These are phyloP conservation scores for Hyposmocoma kahamanoa DNA, from an alignment of 1,140 invertebrate genomes.

Conservation along the genomic window DNA sequence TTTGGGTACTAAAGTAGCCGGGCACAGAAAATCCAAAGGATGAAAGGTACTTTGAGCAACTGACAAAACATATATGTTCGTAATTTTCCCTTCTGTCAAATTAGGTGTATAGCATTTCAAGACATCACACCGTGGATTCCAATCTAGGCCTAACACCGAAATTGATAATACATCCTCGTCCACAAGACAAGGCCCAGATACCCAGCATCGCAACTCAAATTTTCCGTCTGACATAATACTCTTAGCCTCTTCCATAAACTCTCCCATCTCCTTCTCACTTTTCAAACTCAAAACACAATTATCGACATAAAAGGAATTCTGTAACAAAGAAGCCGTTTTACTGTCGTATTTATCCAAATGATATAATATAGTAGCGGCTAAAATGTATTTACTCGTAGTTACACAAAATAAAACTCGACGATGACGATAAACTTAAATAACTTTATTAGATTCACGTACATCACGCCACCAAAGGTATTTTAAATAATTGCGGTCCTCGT, in stretches of 20 bases:
- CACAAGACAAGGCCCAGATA: not conserved
- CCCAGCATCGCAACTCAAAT: slow-evolving; percentile 7
- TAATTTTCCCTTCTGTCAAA: not conserved
- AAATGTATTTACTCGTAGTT: slow-evolving; percentile 34
- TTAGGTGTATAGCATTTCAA: not conserved
- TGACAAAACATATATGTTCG: not conserved
- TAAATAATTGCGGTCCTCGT: slow-evolving; percentile 34
- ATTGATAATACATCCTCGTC: not conserved
- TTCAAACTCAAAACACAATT: slow-evolving; percentile 3
- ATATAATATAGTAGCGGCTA: slow-evolving; percentile 30
- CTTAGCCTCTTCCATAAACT: not conserved
- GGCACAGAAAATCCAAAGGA: slow-evolving; percentile 1
- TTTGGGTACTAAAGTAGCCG: slow-evolving; percentile 3
- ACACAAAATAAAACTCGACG: slow-evolving; percentile 35
- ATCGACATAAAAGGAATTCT: slow-evolving; percentile 5
- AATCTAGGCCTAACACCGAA: slow-evolving; percentile 3
- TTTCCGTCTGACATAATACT: not conserved
- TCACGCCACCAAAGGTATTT: slow-evolving; percentile 41
- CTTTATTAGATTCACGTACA: not conserved
- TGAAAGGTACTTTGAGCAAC: slow-evolving; percentile 4
- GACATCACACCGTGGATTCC: not conserved
- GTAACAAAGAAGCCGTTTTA: not conserved
- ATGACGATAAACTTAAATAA: slow-evolving; percentile 26
- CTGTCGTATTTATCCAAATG: slow-evolving; percentile 20
- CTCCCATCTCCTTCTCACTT: not conserved